These are phyloP conservation scores for Loris lydekkerianus DNA, from an alignment of 2,797 vertebrate species.

Conservation along the genomic window DNA sequence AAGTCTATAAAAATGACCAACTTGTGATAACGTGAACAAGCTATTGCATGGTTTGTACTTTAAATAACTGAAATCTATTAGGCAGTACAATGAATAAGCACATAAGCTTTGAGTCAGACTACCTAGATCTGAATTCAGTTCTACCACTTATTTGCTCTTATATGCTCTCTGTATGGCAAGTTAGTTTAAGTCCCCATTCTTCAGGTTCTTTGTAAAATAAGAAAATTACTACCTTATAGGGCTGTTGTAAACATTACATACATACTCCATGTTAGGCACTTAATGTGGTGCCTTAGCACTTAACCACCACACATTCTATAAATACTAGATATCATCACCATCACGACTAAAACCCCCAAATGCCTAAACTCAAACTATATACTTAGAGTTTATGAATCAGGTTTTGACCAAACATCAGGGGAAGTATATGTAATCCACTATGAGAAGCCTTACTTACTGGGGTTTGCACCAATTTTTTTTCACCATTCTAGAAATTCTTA, in stretches of 20 bases:
- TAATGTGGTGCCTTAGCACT: neutral
- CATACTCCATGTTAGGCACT: neutral
- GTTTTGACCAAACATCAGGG: neutral
- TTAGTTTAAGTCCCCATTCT: neutral
- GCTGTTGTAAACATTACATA: neutral
- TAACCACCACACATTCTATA: neutral
- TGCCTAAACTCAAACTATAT: neutral
- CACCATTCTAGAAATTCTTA: neutral
- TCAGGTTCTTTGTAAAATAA: neutral
- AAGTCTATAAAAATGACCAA: neutral
- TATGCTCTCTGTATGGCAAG: neutral
- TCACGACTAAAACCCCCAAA: neutral
- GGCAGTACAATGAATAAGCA: neutral
- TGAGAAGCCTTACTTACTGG: rapidly evolving
- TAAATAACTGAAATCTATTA: neutral
- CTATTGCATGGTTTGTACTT: neutral
- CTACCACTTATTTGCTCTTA: neutral
- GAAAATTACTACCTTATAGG: neutral
- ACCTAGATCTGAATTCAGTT: neutral
- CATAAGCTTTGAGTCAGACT: rapidly evolving
- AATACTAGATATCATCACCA: neutral
- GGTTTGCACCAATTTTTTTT: neutral
- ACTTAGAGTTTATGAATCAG: neutral
- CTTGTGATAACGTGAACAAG: neutral
- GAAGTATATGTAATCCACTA: neutral